Evolutionary conservation across 2,113 vertebrate genomes (phyloP), one percentile per base, ranked within the genome.

Genomic region (Oryzias celebensis): DNA sequence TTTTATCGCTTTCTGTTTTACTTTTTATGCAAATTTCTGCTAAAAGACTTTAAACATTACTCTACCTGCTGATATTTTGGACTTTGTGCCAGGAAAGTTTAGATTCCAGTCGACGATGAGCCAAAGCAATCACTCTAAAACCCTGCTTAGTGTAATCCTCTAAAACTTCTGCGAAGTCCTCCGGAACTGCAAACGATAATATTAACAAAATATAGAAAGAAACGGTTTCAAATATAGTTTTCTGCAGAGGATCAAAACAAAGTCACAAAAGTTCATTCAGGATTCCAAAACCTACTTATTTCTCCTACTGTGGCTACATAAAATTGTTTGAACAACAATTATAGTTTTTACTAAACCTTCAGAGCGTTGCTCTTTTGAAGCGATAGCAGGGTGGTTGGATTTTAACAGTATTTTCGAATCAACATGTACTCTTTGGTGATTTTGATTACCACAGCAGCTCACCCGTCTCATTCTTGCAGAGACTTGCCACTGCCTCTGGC

Each of bases 71-170:
- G 81, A 97, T 80, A 60, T 95, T 96, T 86, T 98, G 97, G 50
- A 98, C 94, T 93, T 95, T 97, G 85, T 99, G 97, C 96, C 97
- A 99, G 0, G 91, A 92, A 69, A 99, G 90, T 87, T 95, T 98
- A 62, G 96, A 94, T 80, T 96, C 96, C 63, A 99, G 75, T 68
- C 94, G 95, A 67, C 95, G 91, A 83, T 97, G 97, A 75, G 97
- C 97, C 71, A 99, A 89, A 71, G 96, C 97, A 52, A 99, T 98
- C 84, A 99, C 97, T 73, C 97, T 91, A 85, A 97, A 97, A 64
- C 97, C 97, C 78, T 97, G 93, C 86, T 94, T 97, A 4, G 97
- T 98, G 86, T 95, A 98, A 41, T 93, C 91, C 78, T 98, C 96
- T 85, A 99, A 85, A 83, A 98, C 91, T 61, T 82, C 78, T 24